Conservation (phyloP, 53 echinoderm and acorn worm genomes). For the Actinopyga echinites region DNA sequence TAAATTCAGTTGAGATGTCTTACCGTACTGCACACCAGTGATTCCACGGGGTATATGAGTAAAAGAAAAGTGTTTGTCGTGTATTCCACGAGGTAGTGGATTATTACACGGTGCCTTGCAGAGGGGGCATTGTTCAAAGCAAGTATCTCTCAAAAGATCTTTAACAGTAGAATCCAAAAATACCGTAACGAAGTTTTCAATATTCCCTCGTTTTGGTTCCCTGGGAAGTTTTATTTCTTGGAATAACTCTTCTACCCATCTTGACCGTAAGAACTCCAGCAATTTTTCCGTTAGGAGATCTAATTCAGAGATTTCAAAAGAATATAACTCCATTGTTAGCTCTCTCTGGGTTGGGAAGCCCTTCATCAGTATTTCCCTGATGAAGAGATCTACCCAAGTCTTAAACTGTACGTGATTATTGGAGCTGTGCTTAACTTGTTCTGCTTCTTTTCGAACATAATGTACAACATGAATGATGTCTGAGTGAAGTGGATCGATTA, state of each 20-base stretch:
- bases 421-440: no score
- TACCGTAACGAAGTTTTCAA: not conserved
- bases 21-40: not conserved
- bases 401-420: not conserved
- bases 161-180: not conserved
- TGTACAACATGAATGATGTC: no score
- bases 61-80: not conserved
- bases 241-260: not conserved
- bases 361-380: not conserved
- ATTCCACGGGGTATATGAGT: constrained; percentile 7
- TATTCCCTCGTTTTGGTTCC: not conserved
- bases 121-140: constrained; percentile 16
- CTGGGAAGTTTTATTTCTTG: not conserved
- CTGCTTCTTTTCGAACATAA: no score
- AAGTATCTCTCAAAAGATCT: not conserved
- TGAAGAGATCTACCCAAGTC: not conserved
- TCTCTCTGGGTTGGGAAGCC: not conserved
- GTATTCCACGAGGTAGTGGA: not conserved
- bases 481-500: no score
- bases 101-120: constrained; percentile 6
- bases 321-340: not conserved
- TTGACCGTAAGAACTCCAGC: not conserved
- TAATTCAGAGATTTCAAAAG: not conserved
- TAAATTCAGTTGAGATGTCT: not conserved
- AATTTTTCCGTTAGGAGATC: not conserved